phyloP scores from a whole-genome alignment of 2,888 invertebrate genomes.

The Harpagoxenus sublaevis region DNA sequence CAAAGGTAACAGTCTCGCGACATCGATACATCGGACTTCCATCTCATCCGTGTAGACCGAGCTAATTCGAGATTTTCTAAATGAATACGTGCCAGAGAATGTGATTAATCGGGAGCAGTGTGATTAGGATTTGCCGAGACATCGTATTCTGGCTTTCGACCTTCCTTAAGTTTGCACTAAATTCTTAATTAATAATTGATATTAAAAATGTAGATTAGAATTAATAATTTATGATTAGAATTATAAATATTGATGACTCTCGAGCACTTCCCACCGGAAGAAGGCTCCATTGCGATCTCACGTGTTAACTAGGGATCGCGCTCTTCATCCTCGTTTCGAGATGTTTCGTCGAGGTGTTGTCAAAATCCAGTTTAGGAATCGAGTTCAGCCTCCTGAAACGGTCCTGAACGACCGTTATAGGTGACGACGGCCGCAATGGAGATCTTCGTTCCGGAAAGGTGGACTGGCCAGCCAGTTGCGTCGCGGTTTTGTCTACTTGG shows the following conservation, averaged over 20 bases:
- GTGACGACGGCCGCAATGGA: constrained; percentile 17
- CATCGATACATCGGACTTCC: constrained; percentile 66
- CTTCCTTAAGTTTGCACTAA: constrained; percentile 12
- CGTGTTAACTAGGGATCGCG: not conserved
- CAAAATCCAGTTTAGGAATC: constrained; percentile 85
- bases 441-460: constrained; percentile 39
- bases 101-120: not conserved
- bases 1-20: constrained; percentile 61
- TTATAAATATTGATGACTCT: not conserved
- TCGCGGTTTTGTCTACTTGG: constrained; percentile 75
- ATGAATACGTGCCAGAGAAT: not conserved
- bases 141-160: not conserved
- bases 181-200: not conserved
- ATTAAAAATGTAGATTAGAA: not conserved
- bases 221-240: not conserved
- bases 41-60: constrained; percentile 54
- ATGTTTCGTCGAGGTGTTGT: constrained; percentile 69
- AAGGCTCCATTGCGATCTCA: not conserved
- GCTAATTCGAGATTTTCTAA: constrained; percentile 7
- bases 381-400: constrained; percentile 83
- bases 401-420: constrained; percentile 81
- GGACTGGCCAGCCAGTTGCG: constrained; percentile 70
- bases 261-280: not conserved
- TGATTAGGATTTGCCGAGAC: not conserved
- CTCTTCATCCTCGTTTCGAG: constrained; percentile 41